Evolutionary conservation across 1,140 invertebrate species (phyloP).

Genomic region (Chymomyza costata): DNA sequence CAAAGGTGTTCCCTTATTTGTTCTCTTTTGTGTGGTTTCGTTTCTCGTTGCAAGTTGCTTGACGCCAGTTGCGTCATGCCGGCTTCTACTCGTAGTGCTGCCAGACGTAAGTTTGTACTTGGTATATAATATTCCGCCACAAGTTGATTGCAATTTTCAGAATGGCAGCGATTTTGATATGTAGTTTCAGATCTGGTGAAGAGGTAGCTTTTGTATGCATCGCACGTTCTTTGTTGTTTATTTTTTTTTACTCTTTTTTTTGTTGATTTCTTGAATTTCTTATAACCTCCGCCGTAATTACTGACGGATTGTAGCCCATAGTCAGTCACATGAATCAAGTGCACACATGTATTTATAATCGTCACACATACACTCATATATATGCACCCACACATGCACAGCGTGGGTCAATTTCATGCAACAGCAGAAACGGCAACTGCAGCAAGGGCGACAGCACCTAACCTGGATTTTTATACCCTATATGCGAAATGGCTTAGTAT

Average conservation of each 20-base stretch:
- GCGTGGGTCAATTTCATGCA: conserved; percentile 68
- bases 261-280: conserved; percentile 72
- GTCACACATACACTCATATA: conserved; percentile 28
- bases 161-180: conserved; percentile 15
- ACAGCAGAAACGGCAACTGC: conserved; percentile 42
- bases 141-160: conserved; percentile 71
- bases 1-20: conserved; percentile 19
- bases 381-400: conserved; percentile 53
- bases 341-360: conserved; percentile 18
- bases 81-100: too few relatives aligned
- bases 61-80: conserved; percentile 17
- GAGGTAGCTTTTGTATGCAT: conserved; percentile 60
- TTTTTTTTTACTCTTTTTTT: too few relatives aligned
- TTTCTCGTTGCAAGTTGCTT: conserved; percentile 42
- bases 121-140: conserved; percentile 56
- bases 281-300: conserved; percentile 26
- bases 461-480: conserved; percentile 10
- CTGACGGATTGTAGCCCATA: conserved; percentile 3
- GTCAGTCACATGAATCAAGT: conserved; percentile 44
- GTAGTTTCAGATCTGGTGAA: conserved; percentile 53
- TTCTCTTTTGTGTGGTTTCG: conserved; percentile 42
- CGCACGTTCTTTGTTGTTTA: conserved; percentile 65
- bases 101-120: too few relatives aligned
- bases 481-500: too few relatives aligned
- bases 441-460: conserved; percentile 29